These are phyloP conservation scores for Micoletzkya japonica DNA, from an alignment of 2,888 invertebrate genomes.

Conservation along the genomic window DNA sequence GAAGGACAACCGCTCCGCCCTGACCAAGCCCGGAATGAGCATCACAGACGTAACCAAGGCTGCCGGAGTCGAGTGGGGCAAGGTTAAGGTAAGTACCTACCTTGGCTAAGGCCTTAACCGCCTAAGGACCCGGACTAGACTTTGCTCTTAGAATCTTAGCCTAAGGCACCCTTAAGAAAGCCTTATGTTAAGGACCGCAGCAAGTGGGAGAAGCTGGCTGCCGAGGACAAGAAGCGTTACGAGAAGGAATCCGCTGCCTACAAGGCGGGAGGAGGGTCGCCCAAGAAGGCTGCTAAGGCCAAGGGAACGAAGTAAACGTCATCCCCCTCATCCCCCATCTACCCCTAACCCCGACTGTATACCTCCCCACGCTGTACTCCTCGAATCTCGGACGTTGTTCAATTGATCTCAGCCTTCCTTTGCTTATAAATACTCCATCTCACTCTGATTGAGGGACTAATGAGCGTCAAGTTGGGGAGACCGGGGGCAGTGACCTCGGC, in stretches of 20 bases:
- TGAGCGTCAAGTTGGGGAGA: no score
- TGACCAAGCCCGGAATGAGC: slow-evolving; percentile 85
- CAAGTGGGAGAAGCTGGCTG: slow-evolving; percentile 86
- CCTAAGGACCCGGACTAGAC: not conserved
- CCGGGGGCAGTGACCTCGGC: no score
- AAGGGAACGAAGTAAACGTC: slow-evolving; percentile 15
- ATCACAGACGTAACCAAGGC: slow-evolving; percentile 85
- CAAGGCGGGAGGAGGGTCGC: slow-evolving; percentile 65
- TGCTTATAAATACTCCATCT: no score
- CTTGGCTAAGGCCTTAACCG: not conserved
- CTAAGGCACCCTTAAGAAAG: not conserved
- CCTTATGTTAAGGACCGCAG: slow-evolving; percentile 37
- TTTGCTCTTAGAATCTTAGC: not conserved
- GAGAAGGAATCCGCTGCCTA: slow-evolving; percentile 85
- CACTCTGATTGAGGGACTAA: no score
- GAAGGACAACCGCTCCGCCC: slow-evolving; percentile 79
- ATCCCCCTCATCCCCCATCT: not conserved
- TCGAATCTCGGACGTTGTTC: no score
- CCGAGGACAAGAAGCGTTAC: slow-evolving; percentile 84
- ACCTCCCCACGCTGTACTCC: not conserved
- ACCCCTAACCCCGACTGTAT: slow-evolving; percentile 1
- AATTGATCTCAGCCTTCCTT: no score
- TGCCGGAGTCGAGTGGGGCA: slow-evolving; percentile 38
- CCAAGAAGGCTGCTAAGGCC: slow-evolving; percentile 22
- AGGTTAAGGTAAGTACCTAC: slow-evolving; percentile 26